Base-by-base conservation (phyloP, 2,797 vertebrate species). In the Neomorphus geoffroyi region DNA sequence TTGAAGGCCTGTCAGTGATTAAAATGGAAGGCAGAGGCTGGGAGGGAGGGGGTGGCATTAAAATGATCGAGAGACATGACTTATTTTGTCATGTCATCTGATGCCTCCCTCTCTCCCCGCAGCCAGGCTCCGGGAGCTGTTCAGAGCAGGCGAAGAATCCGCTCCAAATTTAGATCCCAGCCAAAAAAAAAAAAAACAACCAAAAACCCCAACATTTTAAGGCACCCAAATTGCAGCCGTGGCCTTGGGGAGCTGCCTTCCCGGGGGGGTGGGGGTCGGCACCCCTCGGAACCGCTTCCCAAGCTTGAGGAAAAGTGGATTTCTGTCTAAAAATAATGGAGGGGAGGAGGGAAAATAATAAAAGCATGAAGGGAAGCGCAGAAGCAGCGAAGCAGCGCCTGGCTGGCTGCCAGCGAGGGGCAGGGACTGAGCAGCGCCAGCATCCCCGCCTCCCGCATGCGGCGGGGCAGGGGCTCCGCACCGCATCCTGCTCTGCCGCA, bases 11-110 rank as follows among this genome's bases (percentile, higher is more conserved):
- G 91, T 91, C 93, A 89, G 88, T 60, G 81, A 95, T 94, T 81
- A 93, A 96, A 96, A 96, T 93, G 92, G 85, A 93, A 95, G 90
- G 96, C 95, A 95, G 94, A 83, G 95, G 95, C 90, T 12, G 78
- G 61, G 88, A 88, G 94, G 45, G 93, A 71, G 95, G 93, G 74
- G 92, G 91, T 75, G 96, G 94, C 66, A 85, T 26, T 53, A 84
- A 93, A 94, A 82, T 5, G 56, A 95, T 89, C 18, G 93, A 93
- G 92, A 95, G 96, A 93, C 92, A 90, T 88, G 94, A 96, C 90
- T 94, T 91, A 94, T 62, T 94, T 85, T 95, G 85, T 96, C 91
- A 95, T 96, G 92, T 95, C 95, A 96, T 93, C 92, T 92, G 93
- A 86, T 96, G 92, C 94, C 92, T 95, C 85, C 30, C 64, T 88